Base-by-base conservation (phyloP, 2,888 invertebrate genomes). In the Hyposoter dolosus region DNA sequence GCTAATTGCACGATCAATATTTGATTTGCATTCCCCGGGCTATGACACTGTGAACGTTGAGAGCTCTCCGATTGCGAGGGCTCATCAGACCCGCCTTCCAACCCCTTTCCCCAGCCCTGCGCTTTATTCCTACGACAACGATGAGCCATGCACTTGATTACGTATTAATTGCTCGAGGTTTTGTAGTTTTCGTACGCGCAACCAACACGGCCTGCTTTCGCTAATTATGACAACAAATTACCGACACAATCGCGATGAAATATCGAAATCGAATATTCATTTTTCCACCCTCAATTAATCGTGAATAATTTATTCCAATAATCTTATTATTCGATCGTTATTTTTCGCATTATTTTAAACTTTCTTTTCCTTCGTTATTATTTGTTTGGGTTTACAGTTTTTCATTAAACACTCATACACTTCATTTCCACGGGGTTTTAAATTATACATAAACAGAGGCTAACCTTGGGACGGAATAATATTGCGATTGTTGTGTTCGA, bases 1-100 rank as follows among this genome's bases (percentile, higher is more conserved):
- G 91, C 93, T 92, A 93, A 93, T 93, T 93, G 91, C 91, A 86
- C 91, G 89, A 93, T 93, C 92, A 93, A 93, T 93, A 91, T 92
- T 93, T 92, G 90, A 92, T 92, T 91, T 89, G 89, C 89, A 88
- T 71, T 87, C 86, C 88, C 84, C 86, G 81, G 86, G 47, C 85
- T 71, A 82, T 85, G 83, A 87, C 80, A 87, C 80, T 47, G 53
- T 72, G 76, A 50, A 77, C 60, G 76, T 53, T 45, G 63, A 76
- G 50, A 28, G 85, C 68, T 72, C 72, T 79, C 47, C 66, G 72
- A 76, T 86, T 68, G 65, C 78, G 74, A 60, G 17, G 82, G 76
- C 80, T 80, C 80, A 80, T 87, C 76, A 56, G 63, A 77, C 56
- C 17, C 23, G 17, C 74, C 19, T 60, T 45, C 60, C 9, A 28